These are phyloP conservation scores for Perccottus glenii DNA, from an alignment of 2,113 vertebrate species.

Conservation along the genomic window DNA sequence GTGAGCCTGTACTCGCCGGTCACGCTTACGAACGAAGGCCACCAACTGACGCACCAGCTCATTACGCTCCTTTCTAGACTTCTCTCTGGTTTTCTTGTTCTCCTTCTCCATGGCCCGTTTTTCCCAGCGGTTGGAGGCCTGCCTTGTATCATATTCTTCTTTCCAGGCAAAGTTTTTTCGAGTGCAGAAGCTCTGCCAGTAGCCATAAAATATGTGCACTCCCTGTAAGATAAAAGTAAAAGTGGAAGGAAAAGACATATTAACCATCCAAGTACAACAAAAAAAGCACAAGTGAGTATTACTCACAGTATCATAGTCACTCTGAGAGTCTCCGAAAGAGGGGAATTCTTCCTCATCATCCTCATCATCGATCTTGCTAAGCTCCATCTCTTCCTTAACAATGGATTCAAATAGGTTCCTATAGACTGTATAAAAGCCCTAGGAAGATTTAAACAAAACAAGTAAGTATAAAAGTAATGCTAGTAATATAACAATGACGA, in stretches of 20 bases:
- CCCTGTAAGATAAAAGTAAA: slow-evolving; percentile 75
- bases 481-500: no score
- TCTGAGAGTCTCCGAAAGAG: slow-evolving; percentile 88
- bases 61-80: slow-evolving; percentile 89
- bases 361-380: slow-evolving; percentile 75
- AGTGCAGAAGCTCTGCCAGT: slow-evolving; percentile 98
- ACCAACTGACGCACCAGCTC: slow-evolving; percentile 92
- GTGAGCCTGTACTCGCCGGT: slow-evolving; percentile 92
- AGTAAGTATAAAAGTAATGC: not conserved
- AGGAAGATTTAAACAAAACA: not conserved
- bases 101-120: slow-evolving; percentile 99
- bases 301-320: slow-evolving; percentile 92
- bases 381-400: slow-evolving; percentile 90
- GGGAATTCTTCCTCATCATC: slow-evolving; percentile 85
- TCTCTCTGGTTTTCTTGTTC: slow-evolving; percentile 93
- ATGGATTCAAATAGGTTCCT: slow-evolving; percentile 90
- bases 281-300: slow-evolving; percentile 4
- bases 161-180: slow-evolving; percentile 94
- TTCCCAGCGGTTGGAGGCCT: slow-evolving; percentile 96
- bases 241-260: not conserved
- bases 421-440: slow-evolving; percentile 94
- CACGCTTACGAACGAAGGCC: slow-evolving; percentile 91
- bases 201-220: slow-evolving; percentile 93
- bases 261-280: not conserved
- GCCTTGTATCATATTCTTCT: slow-evolving; percentile 93